Evolutionary conservation across 1,140 invertebrate genomes (phyloP).

Genomic region (Zaprionus inermis): DNA sequence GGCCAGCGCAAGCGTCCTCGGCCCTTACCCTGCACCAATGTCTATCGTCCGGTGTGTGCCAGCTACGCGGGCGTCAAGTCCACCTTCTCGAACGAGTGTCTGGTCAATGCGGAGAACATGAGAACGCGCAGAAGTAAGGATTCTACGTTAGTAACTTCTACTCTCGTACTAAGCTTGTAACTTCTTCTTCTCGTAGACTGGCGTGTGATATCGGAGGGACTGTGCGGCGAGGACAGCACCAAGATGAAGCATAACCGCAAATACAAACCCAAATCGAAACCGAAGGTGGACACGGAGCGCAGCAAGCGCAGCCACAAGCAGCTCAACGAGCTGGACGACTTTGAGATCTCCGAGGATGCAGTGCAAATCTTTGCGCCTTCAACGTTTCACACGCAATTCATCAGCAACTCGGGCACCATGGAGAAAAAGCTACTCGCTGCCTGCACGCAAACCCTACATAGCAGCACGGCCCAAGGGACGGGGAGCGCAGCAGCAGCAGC

Average conservation of each 20-base stretch:
- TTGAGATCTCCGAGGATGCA: slow-evolving; percentile 62
- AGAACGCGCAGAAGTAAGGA: slow-evolving; percentile 62
- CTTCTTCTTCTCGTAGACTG: slow-evolving; percentile 54
- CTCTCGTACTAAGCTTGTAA: neutral
- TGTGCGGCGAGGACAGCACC: slow-evolving; percentile 76
- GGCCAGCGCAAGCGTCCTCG: slow-evolving; percentile 36
- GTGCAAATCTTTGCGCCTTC: slow-evolving; percentile 71
- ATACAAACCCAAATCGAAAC: slow-evolving; percentile 57
- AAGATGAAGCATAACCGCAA: slow-evolving; percentile 73
- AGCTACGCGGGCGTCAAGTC: slow-evolving; percentile 73
- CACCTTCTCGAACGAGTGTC: slow-evolving; percentile 75
- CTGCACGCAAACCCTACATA: slow-evolving; percentile 53
- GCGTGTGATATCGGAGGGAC: slow-evolving; percentile 70
- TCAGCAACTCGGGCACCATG: slow-evolving; percentile 65
- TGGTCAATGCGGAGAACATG: slow-evolving; percentile 76
- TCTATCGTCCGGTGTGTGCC: slow-evolving; percentile 75
- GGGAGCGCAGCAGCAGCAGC: neutral
- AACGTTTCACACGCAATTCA: slow-evolving; percentile 72
- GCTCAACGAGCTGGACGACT: slow-evolving; percentile 57
- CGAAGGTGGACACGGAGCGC: slow-evolving; percentile 55
- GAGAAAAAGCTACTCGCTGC: slow-evolving; percentile 72
- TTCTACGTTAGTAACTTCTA: neutral
- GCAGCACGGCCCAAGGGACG: neutral
- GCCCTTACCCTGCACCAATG: slow-evolving; percentile 70
- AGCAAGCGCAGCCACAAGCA: slow-evolving; percentile 58